Conservation (phyloP, 2,797 vertebrate species). For the Arctocebus calabarensis region DNA sequence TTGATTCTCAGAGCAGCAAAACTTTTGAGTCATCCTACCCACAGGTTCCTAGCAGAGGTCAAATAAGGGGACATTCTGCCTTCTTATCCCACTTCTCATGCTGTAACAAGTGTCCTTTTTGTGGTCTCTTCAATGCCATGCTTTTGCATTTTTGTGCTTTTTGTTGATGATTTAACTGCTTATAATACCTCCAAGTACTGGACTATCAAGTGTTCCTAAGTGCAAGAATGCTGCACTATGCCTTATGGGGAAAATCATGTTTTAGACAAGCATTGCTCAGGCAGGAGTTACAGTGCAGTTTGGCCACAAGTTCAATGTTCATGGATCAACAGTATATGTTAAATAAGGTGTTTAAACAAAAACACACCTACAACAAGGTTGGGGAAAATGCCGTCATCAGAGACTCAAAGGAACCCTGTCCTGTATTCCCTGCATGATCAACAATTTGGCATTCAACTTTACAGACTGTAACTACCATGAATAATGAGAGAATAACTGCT, state of each 20-base stretch:
- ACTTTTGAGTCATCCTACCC: background rate
- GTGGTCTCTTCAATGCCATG: accelerated
- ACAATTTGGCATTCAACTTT: accelerated
- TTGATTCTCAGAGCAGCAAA: too few relatives aligned
- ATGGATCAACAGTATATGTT: too few relatives aligned
- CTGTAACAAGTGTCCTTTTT: background rate
- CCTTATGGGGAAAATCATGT: accelerated
- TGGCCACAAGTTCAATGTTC: background rate
- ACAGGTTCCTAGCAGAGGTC: accelerated
- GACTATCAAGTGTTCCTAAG: background rate
- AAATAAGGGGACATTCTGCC: accelerated
- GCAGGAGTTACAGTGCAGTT: accelerated
- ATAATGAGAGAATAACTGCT: accelerated
- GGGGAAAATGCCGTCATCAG: background rate
- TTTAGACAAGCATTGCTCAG: accelerated
- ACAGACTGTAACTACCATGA: too few relatives aligned
- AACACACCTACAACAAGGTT: too few relatives aligned
- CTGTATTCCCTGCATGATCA: accelerated
- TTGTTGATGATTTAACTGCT: background rate
- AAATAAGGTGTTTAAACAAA: background rate
- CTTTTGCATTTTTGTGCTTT: background rate
- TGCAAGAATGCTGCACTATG: accelerated
- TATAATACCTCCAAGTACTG: background rate
- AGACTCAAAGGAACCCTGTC: background rate
- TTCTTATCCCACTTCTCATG: background rate